Base-by-base conservation (phyloP, 2,797 vertebrate species). In the Distichodus sexfasciatus region DNA sequence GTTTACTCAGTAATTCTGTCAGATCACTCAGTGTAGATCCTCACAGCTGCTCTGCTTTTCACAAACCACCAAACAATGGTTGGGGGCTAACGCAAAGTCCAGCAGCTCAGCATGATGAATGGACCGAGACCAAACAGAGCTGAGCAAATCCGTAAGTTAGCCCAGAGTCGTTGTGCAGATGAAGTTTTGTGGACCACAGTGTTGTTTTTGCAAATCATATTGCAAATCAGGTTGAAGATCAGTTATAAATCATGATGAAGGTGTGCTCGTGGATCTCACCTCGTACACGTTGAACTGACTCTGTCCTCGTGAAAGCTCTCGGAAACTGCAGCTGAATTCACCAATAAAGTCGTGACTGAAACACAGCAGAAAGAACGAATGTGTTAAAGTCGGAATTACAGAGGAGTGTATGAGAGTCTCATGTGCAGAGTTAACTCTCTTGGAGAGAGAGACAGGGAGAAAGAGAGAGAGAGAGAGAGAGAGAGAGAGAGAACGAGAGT, bases 321-420 rank as follows among this genome's bases (percentile, higher is more conserved):
- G 91, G 88, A 92, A 97, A 84, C 93, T 96, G 72, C 93, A 95
- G 74, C 91, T 95, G 84, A 97, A 97, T 87, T 97, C 96, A 2
- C 96, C 95, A 0, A 98, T 98, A 87, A 97, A 97, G 82, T 98
- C 95, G 0, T 98, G 96, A 85, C 96, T 98, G 87, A 1, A 79
- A 79, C 43, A 15, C 28, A 77, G 79, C 73, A 38, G 66, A 80
- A 9, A 76, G n/a, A 15, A 11, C 54, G 21, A 55, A 9, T 38
- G 65, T 26, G 51, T 15, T 61, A 43, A 26, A n/a, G 24, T 33
- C 15, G 36, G 15, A 47, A 2, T 55, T n/a, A n/a, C n/a, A n/a
- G n/a, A n/a, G n/a, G n/a, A n/a, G n/a, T n/a, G n/a, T n/a, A n/a
- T n/a, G n/a, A n/a, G n/a, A n/a, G n/a, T n/a, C n/a, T n/a, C n/a